These are phyloP conservation scores for Therioaphis trifolii DNA, from an alignment of 2,888 invertebrate species.

Conservation along the genomic window DNA sequence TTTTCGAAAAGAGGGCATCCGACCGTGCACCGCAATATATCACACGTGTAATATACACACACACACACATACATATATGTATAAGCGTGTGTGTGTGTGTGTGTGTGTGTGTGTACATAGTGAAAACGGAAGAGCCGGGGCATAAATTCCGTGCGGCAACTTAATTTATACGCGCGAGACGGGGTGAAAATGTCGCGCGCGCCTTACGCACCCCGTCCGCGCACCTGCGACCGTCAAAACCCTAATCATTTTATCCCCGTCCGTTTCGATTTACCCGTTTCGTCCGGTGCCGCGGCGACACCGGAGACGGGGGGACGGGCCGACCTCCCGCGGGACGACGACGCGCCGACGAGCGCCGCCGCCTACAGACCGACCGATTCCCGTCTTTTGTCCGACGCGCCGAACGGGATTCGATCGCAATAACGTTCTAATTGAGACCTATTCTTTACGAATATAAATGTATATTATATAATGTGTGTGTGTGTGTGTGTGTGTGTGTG, in stretches of 20 bases:
- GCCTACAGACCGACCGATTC: background rate
- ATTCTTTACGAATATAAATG: too few relatives aligned
- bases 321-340: background rate
- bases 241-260: conserved; percentile 48
- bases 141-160: conserved; percentile 48
- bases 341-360: background rate
- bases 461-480: too few relatives aligned
- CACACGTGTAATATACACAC: background rate
- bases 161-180: conserved; percentile 51
- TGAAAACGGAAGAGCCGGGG: conserved; percentile 49
- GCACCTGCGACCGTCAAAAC: conserved; percentile 35
- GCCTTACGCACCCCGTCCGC: background rate
- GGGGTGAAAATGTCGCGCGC: conserved; percentile 44
- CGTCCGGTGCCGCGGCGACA: background rate
- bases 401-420: too few relatives aligned
- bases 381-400: background rate
- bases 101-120: too few relatives aligned
- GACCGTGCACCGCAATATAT: conserved; percentile 16
- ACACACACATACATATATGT: too few relatives aligned
- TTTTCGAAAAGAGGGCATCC: background rate
- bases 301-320: background rate
- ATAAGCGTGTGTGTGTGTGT: too few relatives aligned
- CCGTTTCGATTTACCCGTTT: conserved; percentile 6
- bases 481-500: too few relatives aligned
- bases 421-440: too few relatives aligned